These are phyloP conservation scores for Cyphotilapia sp. DNA, from an alignment of 2,113 vertebrate species.

Conservation along the genomic window DNA sequence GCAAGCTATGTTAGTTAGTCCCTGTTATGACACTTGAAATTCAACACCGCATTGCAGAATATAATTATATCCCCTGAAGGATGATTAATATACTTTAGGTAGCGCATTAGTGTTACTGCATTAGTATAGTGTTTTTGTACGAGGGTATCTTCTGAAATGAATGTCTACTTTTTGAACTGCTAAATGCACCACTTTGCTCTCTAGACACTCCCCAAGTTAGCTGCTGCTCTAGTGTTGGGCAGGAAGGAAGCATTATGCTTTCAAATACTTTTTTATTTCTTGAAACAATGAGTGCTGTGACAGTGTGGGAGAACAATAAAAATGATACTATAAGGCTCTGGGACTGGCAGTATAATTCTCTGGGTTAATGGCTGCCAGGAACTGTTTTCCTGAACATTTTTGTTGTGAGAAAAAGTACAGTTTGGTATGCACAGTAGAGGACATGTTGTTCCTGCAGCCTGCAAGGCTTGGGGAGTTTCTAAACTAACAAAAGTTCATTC, in stretches of 20 bases:
- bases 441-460: not conserved
- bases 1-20: not conserved
- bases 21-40: not conserved
- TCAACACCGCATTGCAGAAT: not conserved
- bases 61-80: not conserved
- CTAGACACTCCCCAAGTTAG: not conserved
- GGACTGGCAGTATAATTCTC: not conserved
- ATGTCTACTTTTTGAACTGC: not conserved
- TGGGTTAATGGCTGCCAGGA: not conserved
- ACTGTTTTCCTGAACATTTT: not conserved
- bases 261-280: not conserved
- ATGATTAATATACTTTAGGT: not conserved
- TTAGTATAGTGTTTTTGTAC: not conserved
- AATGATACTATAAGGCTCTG: not conserved
- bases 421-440: not conserved
- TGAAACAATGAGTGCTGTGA: not conserved
- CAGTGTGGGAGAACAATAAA: not conserved
- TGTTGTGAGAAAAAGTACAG: not conserved
- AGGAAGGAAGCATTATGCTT: not conserved
- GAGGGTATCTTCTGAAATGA: not conserved
- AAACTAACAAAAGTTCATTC: not conserved
- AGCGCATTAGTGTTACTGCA: not conserved
- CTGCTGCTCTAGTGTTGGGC: not conserved
- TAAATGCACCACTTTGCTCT: not conserved
- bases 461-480: not conserved